Evolutionary conservation across 1,140 invertebrate genomes (phyloP).

Genomic region (Meloidogyne exigua): DNA sequence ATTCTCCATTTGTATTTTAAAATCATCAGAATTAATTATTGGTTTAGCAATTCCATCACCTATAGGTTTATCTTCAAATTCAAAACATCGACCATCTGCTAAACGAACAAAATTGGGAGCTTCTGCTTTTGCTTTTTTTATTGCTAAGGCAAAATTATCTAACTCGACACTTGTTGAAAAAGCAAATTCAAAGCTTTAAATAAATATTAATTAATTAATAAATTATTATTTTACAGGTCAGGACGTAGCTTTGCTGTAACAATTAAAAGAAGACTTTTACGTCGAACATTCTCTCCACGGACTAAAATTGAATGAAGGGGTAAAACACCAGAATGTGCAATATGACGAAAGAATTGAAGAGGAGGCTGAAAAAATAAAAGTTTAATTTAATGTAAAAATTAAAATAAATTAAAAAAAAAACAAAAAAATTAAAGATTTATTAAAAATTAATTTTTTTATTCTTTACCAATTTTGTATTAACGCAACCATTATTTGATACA

Average conservation of each 20-base stretch:
- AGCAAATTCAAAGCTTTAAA: conserved; percentile 22
- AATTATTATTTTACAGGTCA: conserved; percentile 36
- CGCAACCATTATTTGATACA: neutral
- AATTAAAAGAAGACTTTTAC: conserved; percentile 36
- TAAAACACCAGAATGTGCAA: conserved; percentile 34
- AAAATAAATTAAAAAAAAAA: too few species aligned
- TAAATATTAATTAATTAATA: neutral
- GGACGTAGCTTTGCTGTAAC: conserved; percentile 35
- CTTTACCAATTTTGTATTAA: neutral
- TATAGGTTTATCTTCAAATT: conserved; percentile 22
- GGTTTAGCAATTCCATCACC: conserved; percentile 19
- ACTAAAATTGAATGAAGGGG: conserved; percentile 35
- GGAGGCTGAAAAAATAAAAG: neutral
- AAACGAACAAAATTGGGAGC: conserved; percentile 40
- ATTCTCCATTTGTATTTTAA: conserved; percentile 29
- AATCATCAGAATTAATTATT: conserved; percentile 28
- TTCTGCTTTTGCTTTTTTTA: conserved; percentile 34
- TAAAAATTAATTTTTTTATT: too few species aligned
- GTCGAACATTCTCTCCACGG: conserved; percentile 38
- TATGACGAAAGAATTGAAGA: conserved; percentile 24
- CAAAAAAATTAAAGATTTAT: too few species aligned
- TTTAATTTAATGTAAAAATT: too few species aligned
- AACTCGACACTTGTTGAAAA: conserved; percentile 35
- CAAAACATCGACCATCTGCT: conserved; percentile 3
- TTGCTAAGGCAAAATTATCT: conserved; percentile 36